Conservation (phyloP, 1,140 invertebrate species). For the Diprion similis region DNA sequence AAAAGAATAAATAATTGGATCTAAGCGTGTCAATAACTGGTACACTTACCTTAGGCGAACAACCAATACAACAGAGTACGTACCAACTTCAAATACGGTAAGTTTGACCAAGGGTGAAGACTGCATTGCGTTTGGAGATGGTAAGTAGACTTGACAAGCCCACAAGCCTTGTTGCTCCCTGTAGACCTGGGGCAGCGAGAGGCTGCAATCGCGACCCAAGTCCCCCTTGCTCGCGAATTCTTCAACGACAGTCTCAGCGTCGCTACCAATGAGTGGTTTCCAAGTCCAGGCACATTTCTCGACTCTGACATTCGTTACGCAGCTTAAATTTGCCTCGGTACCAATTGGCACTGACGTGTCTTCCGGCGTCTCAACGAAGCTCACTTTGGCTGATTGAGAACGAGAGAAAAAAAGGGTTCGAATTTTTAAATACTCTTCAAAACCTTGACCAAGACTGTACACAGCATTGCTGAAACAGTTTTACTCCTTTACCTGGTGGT, state of each 20-base stretch:
- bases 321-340: slow-evolving; percentile 45
- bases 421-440: slow-evolving; percentile 12
- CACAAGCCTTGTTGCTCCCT: slow-evolving; percentile 55
- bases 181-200: slow-evolving; percentile 40
- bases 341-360: slow-evolving; percentile 47
- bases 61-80: too few species aligned
- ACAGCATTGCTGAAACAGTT: neutral
- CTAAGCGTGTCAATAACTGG: too few species aligned
- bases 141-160: slow-evolving; percentile 49
- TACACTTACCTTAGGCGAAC: too few species aligned
- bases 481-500: slow-evolving; percentile 42
- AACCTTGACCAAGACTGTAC: too few species aligned
- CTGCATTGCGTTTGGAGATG: slow-evolving; percentile 42
- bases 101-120: slow-evolving; percentile 44
- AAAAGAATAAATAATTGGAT: too few species aligned
- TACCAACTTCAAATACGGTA: slow-evolving; percentile 55
- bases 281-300: slow-evolving; percentile 57
- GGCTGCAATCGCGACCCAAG: slow-evolving; percentile 53
- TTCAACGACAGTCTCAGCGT: slow-evolving; percentile 37
- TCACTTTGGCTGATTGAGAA: slow-evolving; percentile 48
- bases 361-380: slow-evolving; percentile 49
- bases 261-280: slow-evolving; percentile 41
- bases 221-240: slow-evolving; percentile 54
- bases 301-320: slow-evolving; percentile 49
- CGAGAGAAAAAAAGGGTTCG: slow-evolving; percentile 18